Base-by-base conservation (phyloP, 2,888 invertebrate species). In the Aquatica leii region DNA sequence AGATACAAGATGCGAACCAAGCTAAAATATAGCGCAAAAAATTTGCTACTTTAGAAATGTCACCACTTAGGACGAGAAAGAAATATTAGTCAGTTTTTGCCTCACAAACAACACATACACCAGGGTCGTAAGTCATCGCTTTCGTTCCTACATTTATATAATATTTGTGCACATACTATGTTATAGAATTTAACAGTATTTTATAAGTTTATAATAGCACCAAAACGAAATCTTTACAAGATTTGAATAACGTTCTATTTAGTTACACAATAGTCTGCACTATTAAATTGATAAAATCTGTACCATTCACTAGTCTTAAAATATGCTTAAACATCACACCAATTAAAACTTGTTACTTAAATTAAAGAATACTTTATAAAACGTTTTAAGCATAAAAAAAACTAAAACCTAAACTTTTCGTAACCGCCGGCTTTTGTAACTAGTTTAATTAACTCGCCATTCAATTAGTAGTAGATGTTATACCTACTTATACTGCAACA, bases 41-140 rank as follows among this genome's bases (percentile, higher is more conserved):
- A 65, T 65, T 61, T 61, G 61, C 65, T 60, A 65, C 65, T 65
- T 65, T 61, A 65, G 61, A 58, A 61, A 65, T 61, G 61, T 65
- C 65, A 61, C 65, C 65, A 65, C 65, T 61, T 65, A 58, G 58
- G 61, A 58, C 53, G 65, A 61, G 60, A 57, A 60, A 65, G 65
- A 65, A 65, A 65, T 65, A 65, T 65, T 65, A 65, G 65, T 57
- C 65, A 61, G 65, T 65, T 65, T 65, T 65, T 65, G 65, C 61
- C 61, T 65, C 65, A 65, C 65, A 65, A 65, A 65, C 61, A 65
- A 65, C 65, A 65, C 60, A 61, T 65, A 65, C 65, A 65, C 58
- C 57, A 58, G 57, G 65, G 61, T 60, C 65, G 61, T 65, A 65
- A 65, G 65, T 65, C 65, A 65, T 65, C 60, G 56, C 61, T 65